Evolutionary conservation across 2,888 invertebrate genomes (phyloP), one percentile per base, ranked within the genome.

Genomic region (Pseudanteris insignis): DNA sequence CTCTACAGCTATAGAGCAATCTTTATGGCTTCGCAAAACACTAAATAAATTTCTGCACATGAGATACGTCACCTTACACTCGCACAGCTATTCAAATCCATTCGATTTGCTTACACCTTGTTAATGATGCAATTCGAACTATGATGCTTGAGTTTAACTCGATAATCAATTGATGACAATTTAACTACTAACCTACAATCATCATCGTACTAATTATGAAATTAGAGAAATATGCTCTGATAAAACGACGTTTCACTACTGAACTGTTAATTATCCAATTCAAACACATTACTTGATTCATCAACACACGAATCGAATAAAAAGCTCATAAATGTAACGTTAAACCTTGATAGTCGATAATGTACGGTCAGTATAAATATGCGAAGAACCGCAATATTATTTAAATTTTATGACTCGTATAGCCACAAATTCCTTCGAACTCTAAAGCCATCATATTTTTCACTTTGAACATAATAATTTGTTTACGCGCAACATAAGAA

Each of bases 1-100:
- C 65, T 68, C 68, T 64, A 64, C 66, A 63, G 66, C 64, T 63
- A 57, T 64, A 63, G 46, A 65, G 61, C 60, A 69, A 66, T 67
- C 71, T 70, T 73, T 75, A 77, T 77, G 75, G 71, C 72, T 73
- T 74, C 73, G 72, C 72, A 70, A 74, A 75, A 70, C 70, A 65
- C 66, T 65, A 68, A 65, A 70, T 74, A 72, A 72, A 73, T 73
- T 71, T 64, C 55, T 70, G 68, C 68, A 71, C 70, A 73, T 70
- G 70, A 67, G 64, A 63, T 4, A 38, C 30, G 36, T 46, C 55
- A 15, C 44, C 44, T 37, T 29, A 46, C 18, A 6, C 18, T 6
- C 3, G 6, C 3, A 18, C 18, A 18, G 18, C n/a, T n/a, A n/a
- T n/a, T n/a, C n/a, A n/a, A n/a, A n/a, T n/a, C n/a, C n/a, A n/a